Conservation (phyloP, 2,888 invertebrate genomes). For the Hypena proboscidalis region DNA sequence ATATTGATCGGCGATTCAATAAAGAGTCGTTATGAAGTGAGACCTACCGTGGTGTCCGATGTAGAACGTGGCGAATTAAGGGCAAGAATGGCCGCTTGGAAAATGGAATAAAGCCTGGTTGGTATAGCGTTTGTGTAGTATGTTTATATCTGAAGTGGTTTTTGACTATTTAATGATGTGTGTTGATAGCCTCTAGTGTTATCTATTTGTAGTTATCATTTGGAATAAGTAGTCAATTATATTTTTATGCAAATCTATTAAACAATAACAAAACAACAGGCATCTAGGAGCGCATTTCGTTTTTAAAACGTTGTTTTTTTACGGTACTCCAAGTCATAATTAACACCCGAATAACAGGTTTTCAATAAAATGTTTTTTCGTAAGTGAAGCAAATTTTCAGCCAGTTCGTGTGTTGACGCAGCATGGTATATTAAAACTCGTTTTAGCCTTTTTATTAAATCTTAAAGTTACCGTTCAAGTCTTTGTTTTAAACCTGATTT, state of each 20-base stretch:
- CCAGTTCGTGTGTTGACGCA: too few species aligned
- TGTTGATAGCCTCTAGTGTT: background rate
- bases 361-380: too few species aligned
- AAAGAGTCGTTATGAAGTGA: conserved; percentile 55
- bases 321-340: too few species aligned
- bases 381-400: too few species aligned
- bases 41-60: conserved; percentile 37
- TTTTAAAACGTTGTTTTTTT: too few species aligned
- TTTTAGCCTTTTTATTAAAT: background rate
- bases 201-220: background rate
- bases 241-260: too few species aligned
- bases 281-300: too few species aligned
- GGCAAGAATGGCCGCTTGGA: conserved; percentile 44
- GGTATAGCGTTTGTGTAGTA: conserved; percentile 14
- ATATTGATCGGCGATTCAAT: conserved; percentile 62
- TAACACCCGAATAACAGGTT: too few species aligned
- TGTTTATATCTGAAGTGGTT: conserved; percentile 11
- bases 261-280: too few species aligned
- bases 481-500: conserved; percentile 1
- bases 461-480: background rate
- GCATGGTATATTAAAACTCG: too few species aligned
- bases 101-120: conserved; percentile 34
- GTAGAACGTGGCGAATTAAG: conserved; percentile 60
- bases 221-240: background rate
- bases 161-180: background rate